Conservation (phyloP, 2,797 vertebrate genomes). For the Anisognathus igniventris region DNA sequence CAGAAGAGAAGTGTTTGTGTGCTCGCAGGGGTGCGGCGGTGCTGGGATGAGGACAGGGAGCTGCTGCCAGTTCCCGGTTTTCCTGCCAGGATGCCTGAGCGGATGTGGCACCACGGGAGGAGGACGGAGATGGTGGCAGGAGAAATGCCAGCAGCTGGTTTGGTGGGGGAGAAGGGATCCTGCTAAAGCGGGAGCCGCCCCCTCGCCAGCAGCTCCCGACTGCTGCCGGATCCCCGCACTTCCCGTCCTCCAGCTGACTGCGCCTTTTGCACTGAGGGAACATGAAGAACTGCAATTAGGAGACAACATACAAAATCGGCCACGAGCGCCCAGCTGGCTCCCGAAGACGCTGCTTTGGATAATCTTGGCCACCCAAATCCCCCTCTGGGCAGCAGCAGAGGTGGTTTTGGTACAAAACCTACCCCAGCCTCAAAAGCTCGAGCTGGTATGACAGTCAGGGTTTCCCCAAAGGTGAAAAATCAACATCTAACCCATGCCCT, state of each 20-base stretch:
- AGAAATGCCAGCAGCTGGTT: neutral
- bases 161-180: neutral
- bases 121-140: neutral
- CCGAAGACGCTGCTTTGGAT: rapidly evolving
- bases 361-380: neutral
- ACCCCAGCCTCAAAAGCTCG: neutral
- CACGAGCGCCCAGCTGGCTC: neutral
- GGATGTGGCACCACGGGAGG: neutral
- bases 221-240: neutral
- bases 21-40: neutral
- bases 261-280: neutral
- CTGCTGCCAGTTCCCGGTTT: neutral
- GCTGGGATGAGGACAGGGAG: neutral
- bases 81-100: neutral
- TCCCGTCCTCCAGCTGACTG: neutral
- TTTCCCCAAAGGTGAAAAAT: neutral
- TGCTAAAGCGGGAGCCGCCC: neutral
- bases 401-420: neutral
- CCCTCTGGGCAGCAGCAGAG: neutral
- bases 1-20: neutral
- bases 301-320: neutral
- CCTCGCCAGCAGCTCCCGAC: neutral
- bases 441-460: rapidly evolving
- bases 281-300: neutral
- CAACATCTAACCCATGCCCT: neutral